Evolutionary conservation across 2,113 vertebrate species (phyloP).

Genomic region (Lanius collurio): DNA sequence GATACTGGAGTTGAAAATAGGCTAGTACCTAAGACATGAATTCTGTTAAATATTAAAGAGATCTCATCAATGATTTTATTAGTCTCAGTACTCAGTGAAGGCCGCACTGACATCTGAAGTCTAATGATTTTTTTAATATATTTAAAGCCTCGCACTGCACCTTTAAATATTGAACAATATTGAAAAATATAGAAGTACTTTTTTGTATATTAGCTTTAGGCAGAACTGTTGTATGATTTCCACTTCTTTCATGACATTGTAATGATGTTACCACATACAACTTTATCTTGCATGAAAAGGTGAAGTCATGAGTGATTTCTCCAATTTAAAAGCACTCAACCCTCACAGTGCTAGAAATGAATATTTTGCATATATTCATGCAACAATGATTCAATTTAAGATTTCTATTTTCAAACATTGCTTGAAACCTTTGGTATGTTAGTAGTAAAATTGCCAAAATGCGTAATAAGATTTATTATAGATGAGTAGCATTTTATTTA

Average conservation of each 20-base stretch:
- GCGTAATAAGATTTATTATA: slow-evolving; percentile 89
- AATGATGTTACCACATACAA: slow-evolving; percentile 97
- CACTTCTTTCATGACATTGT: slow-evolving; percentile 91
- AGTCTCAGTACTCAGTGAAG: slow-evolving; percentile 75
- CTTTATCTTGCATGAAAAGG: slow-evolving; percentile 99
- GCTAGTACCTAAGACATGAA: slow-evolving; percentile 72
- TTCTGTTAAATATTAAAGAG: slow-evolving; percentile 83
- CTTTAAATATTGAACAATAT: slow-evolving; percentile 87
- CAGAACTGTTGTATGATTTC: slow-evolving; percentile 86
- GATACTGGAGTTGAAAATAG: slow-evolving; percentile 71
- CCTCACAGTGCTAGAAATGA: slow-evolving; percentile 98
- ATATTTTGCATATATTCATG: slow-evolving; percentile 99
- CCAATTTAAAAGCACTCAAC: slow-evolving; percentile 99
- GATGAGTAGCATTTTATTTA: slow-evolving; percentile 88
- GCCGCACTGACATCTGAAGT: slow-evolving; percentile 71
- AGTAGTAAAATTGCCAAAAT: slow-evolving; percentile 91
- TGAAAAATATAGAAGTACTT: slow-evolving; percentile 82
- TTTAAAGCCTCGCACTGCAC: slow-evolving; percentile 75
- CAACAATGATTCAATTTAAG: slow-evolving; percentile 99
- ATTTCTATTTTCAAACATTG: slow-evolving; percentile 99
- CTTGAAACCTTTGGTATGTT: slow-evolving; percentile 90
- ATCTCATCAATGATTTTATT: slow-evolving; percentile 82
- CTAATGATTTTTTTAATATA: slow-evolving; percentile 76
- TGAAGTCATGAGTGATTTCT: slow-evolving; percentile 99
- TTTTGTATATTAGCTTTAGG: slow-evolving; percentile 86